Base-by-base conservation (phyloP, 2,113 vertebrate species). In the Psilopsiagon aymara region DNA sequence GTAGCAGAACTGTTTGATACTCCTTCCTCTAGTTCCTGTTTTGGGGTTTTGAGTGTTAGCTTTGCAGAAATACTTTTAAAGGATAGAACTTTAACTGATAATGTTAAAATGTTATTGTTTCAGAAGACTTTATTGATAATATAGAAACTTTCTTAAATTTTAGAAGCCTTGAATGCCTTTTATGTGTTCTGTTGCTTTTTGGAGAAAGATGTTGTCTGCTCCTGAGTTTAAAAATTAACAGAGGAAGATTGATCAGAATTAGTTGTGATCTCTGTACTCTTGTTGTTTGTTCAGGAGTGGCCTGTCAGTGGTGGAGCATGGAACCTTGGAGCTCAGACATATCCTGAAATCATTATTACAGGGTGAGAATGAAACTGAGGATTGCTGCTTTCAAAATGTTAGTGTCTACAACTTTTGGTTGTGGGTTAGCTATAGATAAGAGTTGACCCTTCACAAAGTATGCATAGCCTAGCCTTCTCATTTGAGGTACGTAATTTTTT, bases 301-400 rank as follows among this genome's bases (percentile, higher is more conserved):
- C 99, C 99, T 49, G 82, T 99, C 91, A 98, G 94, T 94, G 99
- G 99, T 86, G 99, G 99, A 78, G 98, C 98, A 6, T 99, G 99
- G 99, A 99, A 99, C 21, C 97, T 99, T 37, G 99, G 99, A 85
- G 98, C 99, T 52, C 98, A 99, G 90, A 99, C 99, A 44, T 99
- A 99, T 96, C 99, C 99, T 49, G 99, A 99, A 97, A 99, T 99
- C 95, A 99, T 99, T 95, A 98, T 99, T 95, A 99, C 99, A 86
- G 99, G 99, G 99, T 99, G 97, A 98, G 99, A 97, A 88, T 80
- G 57, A 80, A 90, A 52, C 62, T 91, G 59, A 87, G 66, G 41
- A 69, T 86, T 95, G 88, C 33, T 95, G 33, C 74, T 69, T 92
- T 80, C 76, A 59, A 78, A 94, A 43, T 76, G 6, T 41, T 80